Percentiles rank a stretch among this genome's conserved stretches.
Evolutionary conservation across 1,140 invertebrate species (phyloP).

Genomic region (Zaprionus nigranus): DNA sequence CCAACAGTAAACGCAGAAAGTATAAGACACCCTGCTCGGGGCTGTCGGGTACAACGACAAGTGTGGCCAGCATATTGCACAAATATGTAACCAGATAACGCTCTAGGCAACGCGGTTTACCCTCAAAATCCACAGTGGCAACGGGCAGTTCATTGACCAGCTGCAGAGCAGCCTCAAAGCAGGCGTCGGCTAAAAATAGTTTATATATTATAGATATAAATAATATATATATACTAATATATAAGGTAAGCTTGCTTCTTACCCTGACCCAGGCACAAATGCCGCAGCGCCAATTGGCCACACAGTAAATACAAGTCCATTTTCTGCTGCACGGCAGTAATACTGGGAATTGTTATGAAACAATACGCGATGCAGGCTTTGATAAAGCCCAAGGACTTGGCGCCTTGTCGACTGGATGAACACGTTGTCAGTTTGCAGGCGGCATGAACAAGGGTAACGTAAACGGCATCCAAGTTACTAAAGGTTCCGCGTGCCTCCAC

Average conservation of each 20-base stretch:
- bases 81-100: conserved; percentile 90
- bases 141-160: conserved; percentile 92
- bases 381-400: conserved; percentile 88
- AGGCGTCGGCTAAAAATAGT: conserved; percentile 91
- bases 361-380: conserved; percentile 97
- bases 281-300: conserved; percentile 94
- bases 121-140: conserved; percentile 90
- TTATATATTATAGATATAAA: conserved; percentile 60
- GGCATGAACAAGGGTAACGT: conserved; percentile 93
- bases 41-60: conserved; percentile 95
- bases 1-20: conserved; percentile 90
- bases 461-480: conserved; percentile 94
- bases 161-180: conserved; percentile 94
- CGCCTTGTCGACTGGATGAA: conserved; percentile 92
- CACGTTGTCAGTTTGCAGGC: conserved; percentile 92
- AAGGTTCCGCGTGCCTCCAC: conserved; percentile 95
- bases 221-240: conserved; percentile 60
- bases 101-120: conserved; percentile 90
- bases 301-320: conserved; percentile 94
- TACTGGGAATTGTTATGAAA: conserved; percentile 97
- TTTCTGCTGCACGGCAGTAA: conserved; percentile 90
- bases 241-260: background rate
- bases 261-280: conserved; percentile 94
- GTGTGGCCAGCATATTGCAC: conserved; percentile 92
- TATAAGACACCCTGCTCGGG: conserved; percentile 93